A percentile compares a stretch with the other conserved stretches of the same genome.
These are phyloP conservation scores for Coluber constrictor DNA, from an alignment of 2,797 vertebrate genomes.

Conservation along the genomic window DNA sequence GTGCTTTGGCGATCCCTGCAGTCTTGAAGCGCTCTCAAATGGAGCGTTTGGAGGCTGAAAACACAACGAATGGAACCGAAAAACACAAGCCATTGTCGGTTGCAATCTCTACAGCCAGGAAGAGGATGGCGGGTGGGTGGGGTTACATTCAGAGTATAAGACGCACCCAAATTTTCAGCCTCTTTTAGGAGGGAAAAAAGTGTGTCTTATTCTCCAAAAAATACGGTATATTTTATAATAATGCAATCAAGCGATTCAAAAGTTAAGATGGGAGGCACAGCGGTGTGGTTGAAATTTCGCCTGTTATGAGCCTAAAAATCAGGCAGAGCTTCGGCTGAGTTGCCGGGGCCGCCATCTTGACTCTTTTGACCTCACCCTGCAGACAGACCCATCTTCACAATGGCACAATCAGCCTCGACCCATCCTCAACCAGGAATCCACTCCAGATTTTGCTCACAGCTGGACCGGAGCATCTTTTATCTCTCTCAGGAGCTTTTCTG, in stretches of 20 bases:
- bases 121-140: too few relatives aligned
- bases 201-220: too few relatives aligned
- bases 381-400: too few relatives aligned
- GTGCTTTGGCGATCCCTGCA: too few relatives aligned
- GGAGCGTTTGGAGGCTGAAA: too few relatives aligned
- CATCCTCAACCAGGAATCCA: not conserved
- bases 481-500: not conserved
- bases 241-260: not conserved
- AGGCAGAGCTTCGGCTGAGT: not conserved
- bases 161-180: too few relatives aligned
- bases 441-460: not conserved
- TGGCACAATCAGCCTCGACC: not conserved
- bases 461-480: rapidly evolving
- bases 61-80: too few relatives aligned
- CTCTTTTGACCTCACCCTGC: not conserved
- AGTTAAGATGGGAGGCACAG: not conserved
- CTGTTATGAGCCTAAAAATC: not conserved
- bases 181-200: too few relatives aligned
- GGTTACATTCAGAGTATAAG: too few relatives aligned
- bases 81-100: too few relatives aligned
- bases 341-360: not conserved
- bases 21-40: too few relatives aligned
- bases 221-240: not conserved
- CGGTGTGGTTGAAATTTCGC: not conserved
- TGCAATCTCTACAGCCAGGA: too few relatives aligned